Conservation (phyloP, 1,140 invertebrate species). For the Calycopis cecrops region DNA sequence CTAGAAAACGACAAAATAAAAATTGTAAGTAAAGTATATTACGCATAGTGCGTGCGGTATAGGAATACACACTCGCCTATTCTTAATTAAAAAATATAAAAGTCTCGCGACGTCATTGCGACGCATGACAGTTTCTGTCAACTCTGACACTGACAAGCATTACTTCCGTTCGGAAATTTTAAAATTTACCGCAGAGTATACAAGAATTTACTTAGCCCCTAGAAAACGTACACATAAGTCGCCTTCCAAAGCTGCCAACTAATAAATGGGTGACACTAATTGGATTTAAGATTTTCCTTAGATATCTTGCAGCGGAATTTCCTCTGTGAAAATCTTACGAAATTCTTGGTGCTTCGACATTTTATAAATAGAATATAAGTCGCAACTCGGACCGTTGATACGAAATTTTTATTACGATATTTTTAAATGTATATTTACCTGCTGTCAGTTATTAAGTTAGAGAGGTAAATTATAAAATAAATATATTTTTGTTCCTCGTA, state of each 20-base stretch:
- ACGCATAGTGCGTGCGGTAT: too few relatives aligned
- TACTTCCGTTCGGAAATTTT: not conserved
- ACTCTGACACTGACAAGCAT: not conserved
- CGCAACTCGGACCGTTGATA: slow-evolving; percentile 10
- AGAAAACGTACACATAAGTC: slow-evolving; percentile 15
- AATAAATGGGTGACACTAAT: slow-evolving; percentile 59
- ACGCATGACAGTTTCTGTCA: too few relatives aligned
- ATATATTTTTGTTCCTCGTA: too few relatives aligned
- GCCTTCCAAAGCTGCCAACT: slow-evolving; percentile 30
- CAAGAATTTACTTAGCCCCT: slow-evolving; percentile 1
- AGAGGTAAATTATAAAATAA: too few relatives aligned
- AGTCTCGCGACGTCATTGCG: too few relatives aligned
- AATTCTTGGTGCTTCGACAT: slow-evolving; percentile 31
- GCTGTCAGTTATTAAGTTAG: too few relatives aligned
- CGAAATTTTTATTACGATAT: slow-evolving; percentile 10
- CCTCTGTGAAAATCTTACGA: slow-evolving; percentile 36
- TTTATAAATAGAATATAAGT: slow-evolving; percentile 36
- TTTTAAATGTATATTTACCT: too few relatives aligned
- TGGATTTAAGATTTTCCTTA: slow-evolving; percentile 30
- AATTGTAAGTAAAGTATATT: too few relatives aligned
- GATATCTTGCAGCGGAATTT: slow-evolving; percentile 35
- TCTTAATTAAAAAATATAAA: too few relatives aligned
- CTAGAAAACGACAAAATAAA: too few relatives aligned
- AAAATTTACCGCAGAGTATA: not conserved
- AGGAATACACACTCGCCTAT: too few relatives aligned